These are phyloP conservation scores for Parnassius mnemosyne DNA, from an alignment of 2,888 invertebrate species.

Conservation along the genomic window DNA sequence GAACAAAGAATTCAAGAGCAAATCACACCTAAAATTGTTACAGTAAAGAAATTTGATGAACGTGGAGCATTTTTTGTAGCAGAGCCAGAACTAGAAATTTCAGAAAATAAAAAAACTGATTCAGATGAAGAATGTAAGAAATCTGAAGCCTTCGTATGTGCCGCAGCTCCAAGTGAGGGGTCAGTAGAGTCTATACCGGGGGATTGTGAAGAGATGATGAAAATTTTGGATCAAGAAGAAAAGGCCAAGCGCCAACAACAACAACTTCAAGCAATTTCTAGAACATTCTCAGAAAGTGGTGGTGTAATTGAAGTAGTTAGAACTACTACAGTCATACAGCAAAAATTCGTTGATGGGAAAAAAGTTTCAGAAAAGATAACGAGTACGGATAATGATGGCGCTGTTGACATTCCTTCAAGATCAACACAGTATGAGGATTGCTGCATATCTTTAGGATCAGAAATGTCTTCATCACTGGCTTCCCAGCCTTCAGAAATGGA, in stretches of 20 bases:
- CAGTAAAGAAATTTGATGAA: conserved; percentile 73
- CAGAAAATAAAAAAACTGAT: conserved; percentile 45
- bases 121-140: conserved; percentile 69
- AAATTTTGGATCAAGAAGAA: conserved; percentile 77
- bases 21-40: conserved; percentile 65
- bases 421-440: conserved; percentile 60
- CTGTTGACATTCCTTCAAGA: conserved; percentile 68
- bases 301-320: conserved; percentile 67
- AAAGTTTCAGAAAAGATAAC: conserved; percentile 71
- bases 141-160: conserved; percentile 66
- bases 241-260: conserved; percentile 48
- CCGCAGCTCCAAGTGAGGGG: conserved; percentile 71
- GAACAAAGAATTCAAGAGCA: conserved; percentile 65
- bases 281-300: conserved; percentile 53
- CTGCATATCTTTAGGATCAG: conserved; percentile 70
- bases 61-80: conserved; percentile 74
- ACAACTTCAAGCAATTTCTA: conserved; percentile 39
- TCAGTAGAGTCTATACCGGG: conserved; percentile 78
- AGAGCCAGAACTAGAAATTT: conserved; percentile 51
- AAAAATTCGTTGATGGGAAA: conserved; percentile 72
- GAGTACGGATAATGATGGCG: conserved; percentile 66
- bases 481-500: conserved; percentile 77
- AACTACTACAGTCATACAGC: conserved; percentile 72
- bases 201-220: conserved; percentile 82
- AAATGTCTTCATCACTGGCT: conserved; percentile 75